These are phyloP conservation scores for Rhopalosiphum padi DNA, from an alignment of 1,140 invertebrate species.

Conservation along the genomic window DNA sequence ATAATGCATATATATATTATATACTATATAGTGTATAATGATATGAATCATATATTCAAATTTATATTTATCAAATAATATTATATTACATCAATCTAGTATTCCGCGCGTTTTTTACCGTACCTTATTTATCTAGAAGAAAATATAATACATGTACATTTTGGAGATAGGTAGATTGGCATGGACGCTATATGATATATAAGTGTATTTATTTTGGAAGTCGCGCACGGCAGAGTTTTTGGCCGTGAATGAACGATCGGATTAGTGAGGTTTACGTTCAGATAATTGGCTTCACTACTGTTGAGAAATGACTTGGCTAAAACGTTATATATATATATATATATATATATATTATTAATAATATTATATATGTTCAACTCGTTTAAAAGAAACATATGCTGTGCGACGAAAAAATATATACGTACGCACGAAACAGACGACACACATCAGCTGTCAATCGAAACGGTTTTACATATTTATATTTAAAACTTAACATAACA, in stretches of 20 bases:
- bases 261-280: neutral
- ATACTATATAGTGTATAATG: too few relatives aligned
- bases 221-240: neutral
- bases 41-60: too few relatives aligned
- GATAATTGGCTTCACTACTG: slow-evolving; percentile 5
- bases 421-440: neutral
- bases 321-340: neutral
- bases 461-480: too few relatives aligned
- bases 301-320: neutral
- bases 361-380: neutral
- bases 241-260: neutral
- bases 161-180: neutral
- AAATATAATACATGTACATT: too few relatives aligned
- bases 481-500: neutral
- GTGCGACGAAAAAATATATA: neutral
- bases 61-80: too few relatives aligned
- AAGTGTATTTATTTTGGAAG: neutral
- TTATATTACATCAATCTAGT: too few relatives aligned
- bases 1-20: too few relatives aligned
- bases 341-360: neutral
- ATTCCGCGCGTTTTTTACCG: too few relatives aligned
- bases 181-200: neutral
- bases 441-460: neutral
- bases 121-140: too few relatives aligned
- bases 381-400: neutral